A percentile compares a stretch with the other conserved stretches of the same genome.
These are phyloP conservation scores for Gonioctena quinquepunctata DNA, from an alignment of 1,140 invertebrate genomes.

Conservation along the genomic window DNA sequence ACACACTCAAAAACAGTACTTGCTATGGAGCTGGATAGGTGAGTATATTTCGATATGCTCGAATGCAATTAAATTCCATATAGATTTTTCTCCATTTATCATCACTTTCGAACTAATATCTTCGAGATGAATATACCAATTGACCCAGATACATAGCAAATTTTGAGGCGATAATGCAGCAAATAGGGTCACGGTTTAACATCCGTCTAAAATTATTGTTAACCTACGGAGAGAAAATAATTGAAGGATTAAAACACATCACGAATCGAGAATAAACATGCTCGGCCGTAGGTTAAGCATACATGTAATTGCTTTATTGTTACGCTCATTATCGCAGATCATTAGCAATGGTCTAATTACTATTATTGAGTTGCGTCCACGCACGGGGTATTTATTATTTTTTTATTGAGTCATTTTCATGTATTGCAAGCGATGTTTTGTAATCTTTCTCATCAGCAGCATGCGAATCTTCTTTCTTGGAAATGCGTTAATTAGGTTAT, in stretches of 20 bases:
- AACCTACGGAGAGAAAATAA: neutral
- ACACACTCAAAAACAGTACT: too few species aligned
- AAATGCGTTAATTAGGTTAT: too few species aligned
- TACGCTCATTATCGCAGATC: too few species aligned
- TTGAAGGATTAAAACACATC: neutral
- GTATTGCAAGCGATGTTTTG: too few species aligned
- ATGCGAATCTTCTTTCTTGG: too few species aligned
- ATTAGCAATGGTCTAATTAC: neutral
- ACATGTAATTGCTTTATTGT: neutral
- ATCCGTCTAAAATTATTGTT: neutral
- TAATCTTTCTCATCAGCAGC: too few species aligned
- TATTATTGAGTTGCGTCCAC: neutral
- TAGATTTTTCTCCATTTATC: too few species aligned
- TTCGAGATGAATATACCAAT: neutral
- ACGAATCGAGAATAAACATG: neutral
- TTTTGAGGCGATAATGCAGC: neutral
- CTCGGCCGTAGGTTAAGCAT: neutral
- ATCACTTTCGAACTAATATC: neutral
- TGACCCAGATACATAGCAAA: constrained; percentile 2
- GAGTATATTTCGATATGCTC: too few species aligned
- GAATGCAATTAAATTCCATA: too few species aligned
- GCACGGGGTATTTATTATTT: neutral
- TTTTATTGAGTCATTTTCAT: too few species aligned
- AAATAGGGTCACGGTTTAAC: constrained; percentile 4
- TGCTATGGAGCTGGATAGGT: too few species aligned